Conservation (phyloP, 2,113 vertebrate species). For the Pelecanoides urinatrix region DNA sequence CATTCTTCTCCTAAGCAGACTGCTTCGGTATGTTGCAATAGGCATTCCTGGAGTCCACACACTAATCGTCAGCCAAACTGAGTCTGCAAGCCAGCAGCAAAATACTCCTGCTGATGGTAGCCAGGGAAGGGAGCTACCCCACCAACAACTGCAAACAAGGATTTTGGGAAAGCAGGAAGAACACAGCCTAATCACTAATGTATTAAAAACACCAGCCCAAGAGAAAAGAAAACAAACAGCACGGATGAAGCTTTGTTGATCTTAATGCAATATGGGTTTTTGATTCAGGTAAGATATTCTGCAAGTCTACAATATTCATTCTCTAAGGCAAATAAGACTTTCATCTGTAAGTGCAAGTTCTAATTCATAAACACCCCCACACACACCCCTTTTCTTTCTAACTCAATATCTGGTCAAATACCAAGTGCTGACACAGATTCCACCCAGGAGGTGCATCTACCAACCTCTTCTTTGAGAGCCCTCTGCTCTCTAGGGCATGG, state of each 20-base stretch:
- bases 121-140: not conserved
- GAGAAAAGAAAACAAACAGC: not conserved
- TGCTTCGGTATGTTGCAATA: not conserved
- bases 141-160: not conserved
- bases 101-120: not conserved
- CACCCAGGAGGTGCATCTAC: not conserved
- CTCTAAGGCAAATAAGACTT: not conserved
- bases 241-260: not conserved
- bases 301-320: not conserved
- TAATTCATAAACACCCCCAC: not conserved
- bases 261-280: not conserved
- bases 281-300: not conserved
- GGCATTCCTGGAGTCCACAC: not conserved
- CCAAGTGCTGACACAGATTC: not conserved
- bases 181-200: not conserved
- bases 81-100: not conserved
- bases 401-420: not conserved
- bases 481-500: not conserved
- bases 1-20: not conserved
- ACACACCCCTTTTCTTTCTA: not conserved
- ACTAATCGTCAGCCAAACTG: fast-evolving
- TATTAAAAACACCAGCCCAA: not conserved
- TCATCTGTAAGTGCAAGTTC: not conserved
- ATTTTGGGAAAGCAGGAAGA: not conserved
- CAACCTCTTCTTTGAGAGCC: not conserved